Evolutionary conservation across 2,888 invertebrate genomes (phyloP).

Genomic region (Tetranychus piercei): DNA sequence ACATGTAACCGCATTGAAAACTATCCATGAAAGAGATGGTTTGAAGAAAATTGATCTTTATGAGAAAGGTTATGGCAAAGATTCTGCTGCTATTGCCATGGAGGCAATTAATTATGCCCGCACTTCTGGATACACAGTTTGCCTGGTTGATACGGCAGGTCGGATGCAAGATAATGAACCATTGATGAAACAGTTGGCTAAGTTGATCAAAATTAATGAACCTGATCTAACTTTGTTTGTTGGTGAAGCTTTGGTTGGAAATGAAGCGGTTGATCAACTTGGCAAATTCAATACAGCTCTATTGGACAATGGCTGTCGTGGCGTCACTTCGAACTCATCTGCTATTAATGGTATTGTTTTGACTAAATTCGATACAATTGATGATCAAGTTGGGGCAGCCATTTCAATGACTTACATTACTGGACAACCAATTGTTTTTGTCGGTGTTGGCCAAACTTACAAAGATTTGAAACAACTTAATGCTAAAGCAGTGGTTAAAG

Average conservation of each 20-base stretch:
- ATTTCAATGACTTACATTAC: constrained; percentile 99
- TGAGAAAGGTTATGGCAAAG: constrained; percentile 88
- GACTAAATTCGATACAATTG: constrained; percentile 98
- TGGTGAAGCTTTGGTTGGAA: constrained; percentile 97
- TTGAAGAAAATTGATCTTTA: constrained; percentile 65
- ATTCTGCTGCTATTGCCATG: constrained; percentile 94
- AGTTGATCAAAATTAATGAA: constrained; percentile 88
- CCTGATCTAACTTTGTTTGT: constrained; percentile 98
- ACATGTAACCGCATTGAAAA: constrained; percentile 62
- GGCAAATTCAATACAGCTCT: constrained; percentile 96
- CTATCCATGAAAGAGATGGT: constrained; percentile 34
- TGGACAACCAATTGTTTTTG: constrained; percentile 96
- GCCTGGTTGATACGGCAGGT: constrained; percentile 93
- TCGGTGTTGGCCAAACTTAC: constrained; percentile 97
- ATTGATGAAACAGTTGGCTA: constrained; percentile 88
- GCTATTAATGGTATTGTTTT: constrained; percentile 90
- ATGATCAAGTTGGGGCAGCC: constrained; percentile 90
- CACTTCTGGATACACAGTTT: constrained; percentile 38
- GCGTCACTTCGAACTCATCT: constrained; percentile 17
- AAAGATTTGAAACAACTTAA: constrained; percentile 90
- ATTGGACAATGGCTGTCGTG: constrained; percentile 64
- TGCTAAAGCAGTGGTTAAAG: constrained; percentile 83
- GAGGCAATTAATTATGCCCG: constrained; percentile 74
- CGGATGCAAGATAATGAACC: constrained; percentile 99
- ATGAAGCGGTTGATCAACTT: constrained; percentile 97